Evolutionary conservation across 1,140 invertebrate species (phyloP), one percentile per base, ranked within the genome.

Genomic region (Ips typographus): DNA sequence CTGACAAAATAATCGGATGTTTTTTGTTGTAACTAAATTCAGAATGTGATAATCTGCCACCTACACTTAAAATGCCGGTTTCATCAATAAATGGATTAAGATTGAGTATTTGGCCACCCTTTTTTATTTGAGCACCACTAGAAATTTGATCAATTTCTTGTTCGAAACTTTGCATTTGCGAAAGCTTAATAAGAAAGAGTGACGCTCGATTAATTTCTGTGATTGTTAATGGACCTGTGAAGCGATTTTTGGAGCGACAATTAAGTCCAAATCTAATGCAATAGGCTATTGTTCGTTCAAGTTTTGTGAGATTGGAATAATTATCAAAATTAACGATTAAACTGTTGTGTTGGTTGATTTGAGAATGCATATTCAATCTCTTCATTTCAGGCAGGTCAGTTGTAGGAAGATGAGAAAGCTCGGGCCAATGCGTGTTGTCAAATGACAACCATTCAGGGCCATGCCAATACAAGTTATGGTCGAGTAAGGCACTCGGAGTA

Each of bases 281-380:
- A 22, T 22, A 55, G 7, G 1, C 52, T 6, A 36, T 36, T 5
- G 36, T 37, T 5, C 36, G 6, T 8, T 8, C 7, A 6, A 55
- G 36, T 36, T 55, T 55, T 4, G 4, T 6, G 4, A 55, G 36
- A 8, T 7, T n/a, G 36, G 52, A 55, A 55, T 55, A 55, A 55
- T 5, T 69, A 61, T 38, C 74, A 67, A 37, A 65, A 38, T 8
- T 79, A 77, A 1, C 83, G 70, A 38, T 84, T 73, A 0, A 81
- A 74, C 1, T 81, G 82, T 75, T 83, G 79, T 62, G 80, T 82
- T 42, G 72, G 74, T 0, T 76, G 64, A 59, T 73, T 61, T 1
- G 69, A 47, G 1, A 83, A 36, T n/a, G 73, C 49, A 4, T 76
- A 58, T 40, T 77, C 44, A n/a, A 47, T 47, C 22, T 22, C 22